These are phyloP conservation scores for Nothobranchius kuhntae DNA, from an alignment of 2,113 vertebrate genomes.

Conservation along the genomic window DNA sequence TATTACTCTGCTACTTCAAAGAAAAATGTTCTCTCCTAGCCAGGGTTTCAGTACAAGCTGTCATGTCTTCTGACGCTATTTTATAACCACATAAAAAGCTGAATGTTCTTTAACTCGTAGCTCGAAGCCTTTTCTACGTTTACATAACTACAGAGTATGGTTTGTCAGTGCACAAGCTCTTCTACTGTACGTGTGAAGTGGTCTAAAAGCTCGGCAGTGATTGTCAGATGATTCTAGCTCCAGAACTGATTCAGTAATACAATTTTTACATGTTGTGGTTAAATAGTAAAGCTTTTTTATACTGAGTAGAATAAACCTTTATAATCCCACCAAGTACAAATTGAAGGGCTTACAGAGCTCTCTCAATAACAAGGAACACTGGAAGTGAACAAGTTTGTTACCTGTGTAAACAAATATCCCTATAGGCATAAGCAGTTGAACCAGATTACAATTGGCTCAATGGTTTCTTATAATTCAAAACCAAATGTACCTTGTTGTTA, in stretches of 20 bases:
- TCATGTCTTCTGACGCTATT: slow-evolving; percentile 2
- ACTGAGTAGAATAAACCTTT: no score
- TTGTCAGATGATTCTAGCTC: slow-evolving; percentile 7
- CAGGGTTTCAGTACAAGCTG: not conserved
- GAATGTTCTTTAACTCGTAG: not conserved
- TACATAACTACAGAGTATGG: slow-evolving; percentile 2
- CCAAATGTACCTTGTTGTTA: no score
- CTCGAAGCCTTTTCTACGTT: not conserved
- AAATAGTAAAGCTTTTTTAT: no score
- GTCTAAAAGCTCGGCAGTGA: slow-evolving; percentile 12
- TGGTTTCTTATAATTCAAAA: no score
- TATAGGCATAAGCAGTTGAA: no score
- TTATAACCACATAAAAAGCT: not conserved
- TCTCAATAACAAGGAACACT: no score
- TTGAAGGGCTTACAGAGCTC: no score
- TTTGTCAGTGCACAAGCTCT: slow-evolving; percentile 10
- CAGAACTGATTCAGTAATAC: slow-evolving; percentile 13
- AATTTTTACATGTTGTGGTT: no score
- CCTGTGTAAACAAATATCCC: no score
- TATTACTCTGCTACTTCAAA: not conserved
- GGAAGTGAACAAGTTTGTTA: no score
- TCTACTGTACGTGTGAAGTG: not conserved
- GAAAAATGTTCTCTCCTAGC: not conserved
- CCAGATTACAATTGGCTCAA: no score
- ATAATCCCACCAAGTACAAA: no score